Conservation (phyloP, 1,140 invertebrate genomes). For the Alviniconcha marisindica region DNA sequence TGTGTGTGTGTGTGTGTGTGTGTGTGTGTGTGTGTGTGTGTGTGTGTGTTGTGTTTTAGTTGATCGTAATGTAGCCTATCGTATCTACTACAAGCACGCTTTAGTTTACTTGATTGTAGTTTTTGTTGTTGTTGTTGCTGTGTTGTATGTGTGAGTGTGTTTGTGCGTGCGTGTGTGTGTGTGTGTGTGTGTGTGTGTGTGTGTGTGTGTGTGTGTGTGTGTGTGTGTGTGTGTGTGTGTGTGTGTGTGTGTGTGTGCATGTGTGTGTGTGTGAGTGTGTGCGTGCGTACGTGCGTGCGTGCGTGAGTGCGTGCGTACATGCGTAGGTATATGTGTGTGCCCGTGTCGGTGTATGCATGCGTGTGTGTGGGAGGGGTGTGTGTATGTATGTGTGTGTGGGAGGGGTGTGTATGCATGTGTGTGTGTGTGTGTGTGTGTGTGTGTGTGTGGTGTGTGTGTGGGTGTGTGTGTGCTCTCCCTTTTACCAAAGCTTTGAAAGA, state of each 20-base stretch:
- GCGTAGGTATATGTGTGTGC: neutral
- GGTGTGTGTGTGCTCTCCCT: too few species aligned
- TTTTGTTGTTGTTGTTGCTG: too few species aligned
- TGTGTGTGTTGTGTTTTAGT: too few species aligned
- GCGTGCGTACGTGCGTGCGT: too few species aligned
- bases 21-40: neutral
- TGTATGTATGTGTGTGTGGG: too few species aligned
- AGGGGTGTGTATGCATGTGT: too few species aligned
- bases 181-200: constrained; percentile 22
- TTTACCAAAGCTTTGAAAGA: too few species aligned
- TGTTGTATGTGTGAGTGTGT: neutral
- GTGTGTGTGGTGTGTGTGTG: neutral
- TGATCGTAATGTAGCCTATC: too few species aligned
- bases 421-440: neutral
- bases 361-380: neutral
- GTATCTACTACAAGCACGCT: too few species aligned
- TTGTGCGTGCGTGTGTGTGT: constrained; percentile 3
- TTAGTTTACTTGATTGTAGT: too few species aligned
- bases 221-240: neutral
- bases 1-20: neutral
- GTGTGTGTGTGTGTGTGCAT: neutral
- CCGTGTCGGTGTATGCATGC: neutral
- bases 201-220: neutral
- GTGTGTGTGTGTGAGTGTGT: neutral
- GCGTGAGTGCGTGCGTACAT: neutral